A percentile compares a stretch with the other conserved stretches of the same genome.
Evolutionary conservation across 2,113 vertebrate genomes (phyloP).

Genomic region (Pangasianodon hypophthalmus): DNA sequence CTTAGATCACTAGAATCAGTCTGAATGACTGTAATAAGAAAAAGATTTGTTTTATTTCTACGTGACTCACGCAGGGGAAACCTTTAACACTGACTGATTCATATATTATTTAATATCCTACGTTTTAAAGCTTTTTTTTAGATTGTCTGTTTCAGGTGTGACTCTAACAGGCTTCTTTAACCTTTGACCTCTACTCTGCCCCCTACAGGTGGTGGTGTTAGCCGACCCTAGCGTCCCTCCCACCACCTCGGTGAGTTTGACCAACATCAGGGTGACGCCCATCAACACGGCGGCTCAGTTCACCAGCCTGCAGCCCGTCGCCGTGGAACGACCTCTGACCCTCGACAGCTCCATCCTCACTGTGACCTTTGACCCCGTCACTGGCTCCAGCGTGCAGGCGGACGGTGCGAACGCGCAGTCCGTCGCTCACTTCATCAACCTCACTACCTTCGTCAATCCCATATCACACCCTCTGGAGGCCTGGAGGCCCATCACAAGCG

Average conservation of each 20-base stretch:
- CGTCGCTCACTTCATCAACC: constrained; percentile 94
- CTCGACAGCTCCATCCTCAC: constrained; percentile 97
- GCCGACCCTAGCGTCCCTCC: constrained; percentile 77
- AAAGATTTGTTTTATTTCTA: too few species aligned
- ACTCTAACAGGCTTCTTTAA: neutral
- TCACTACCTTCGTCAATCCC: constrained; percentile 94
- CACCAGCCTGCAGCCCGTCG: constrained; percentile 91
- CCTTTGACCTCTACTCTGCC: neutral
- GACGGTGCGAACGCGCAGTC: constrained; percentile 79
- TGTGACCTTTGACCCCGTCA: constrained; percentile 92
- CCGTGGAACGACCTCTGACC: constrained; percentile 87
- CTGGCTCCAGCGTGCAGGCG: constrained; percentile 82
- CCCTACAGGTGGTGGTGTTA: constrained; percentile 89
- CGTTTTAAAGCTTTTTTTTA: too few species aligned
- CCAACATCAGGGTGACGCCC: constrained; percentile 91
- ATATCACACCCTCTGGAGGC: constrained; percentile 85
- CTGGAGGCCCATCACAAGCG: constrained; percentile 82
- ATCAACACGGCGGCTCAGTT: constrained; percentile 88
- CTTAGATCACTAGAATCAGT: neutral
- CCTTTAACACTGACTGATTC: too few species aligned
- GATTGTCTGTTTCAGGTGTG: too few species aligned
- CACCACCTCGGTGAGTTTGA: constrained; percentile 79
- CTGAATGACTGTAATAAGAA: too few species aligned
- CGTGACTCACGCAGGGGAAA: too few species aligned
- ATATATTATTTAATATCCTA: too few species aligned